A percentile compares a stretch with the other conserved stretches of the same genome.
phyloP scores from a whole-genome alignment of 2,113 vertebrate species.

The Shinisaurus crocodilurus region DNA sequence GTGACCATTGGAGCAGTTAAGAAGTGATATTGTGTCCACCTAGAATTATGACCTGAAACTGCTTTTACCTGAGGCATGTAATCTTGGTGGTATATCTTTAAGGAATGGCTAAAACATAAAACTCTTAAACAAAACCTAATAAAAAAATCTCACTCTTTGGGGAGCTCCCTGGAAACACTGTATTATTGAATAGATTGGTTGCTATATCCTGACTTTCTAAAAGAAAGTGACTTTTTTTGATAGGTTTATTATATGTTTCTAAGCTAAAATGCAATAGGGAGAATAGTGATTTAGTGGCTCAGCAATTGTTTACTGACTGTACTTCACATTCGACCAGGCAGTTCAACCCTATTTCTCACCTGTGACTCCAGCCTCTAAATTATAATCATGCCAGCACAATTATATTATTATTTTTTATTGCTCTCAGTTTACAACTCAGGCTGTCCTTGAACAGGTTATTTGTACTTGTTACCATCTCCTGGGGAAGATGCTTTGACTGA shows the following conservation, averaged over 20 bases:
- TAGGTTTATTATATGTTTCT: slow-evolving; percentile 72
- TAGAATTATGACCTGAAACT: not conserved
- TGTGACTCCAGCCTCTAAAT: slow-evolving; percentile 71
- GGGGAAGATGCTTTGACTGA: slow-evolving; percentile 70
- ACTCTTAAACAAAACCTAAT: slow-evolving; percentile 23
- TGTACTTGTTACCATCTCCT: slow-evolving; percentile 67
- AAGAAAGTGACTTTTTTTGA: slow-evolving; percentile 65
- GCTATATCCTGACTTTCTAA: slow-evolving; percentile 52
- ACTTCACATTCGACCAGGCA: slow-evolving; percentile 72
- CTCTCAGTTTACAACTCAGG: slow-evolving; percentile 70
- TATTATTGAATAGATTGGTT: slow-evolving; percentile 59
- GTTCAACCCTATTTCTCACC: slow-evolving; percentile 73
- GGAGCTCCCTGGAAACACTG: slow-evolving; percentile 38
- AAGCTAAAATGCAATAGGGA: slow-evolving; percentile 65
- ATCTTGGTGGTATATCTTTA: slow-evolving; percentile 7
- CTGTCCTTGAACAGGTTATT: slow-evolving; percentile 73
- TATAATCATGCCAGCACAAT: slow-evolving; percentile 70
- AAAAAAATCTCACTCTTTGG: slow-evolving; percentile 43
- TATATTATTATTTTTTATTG: slow-evolving; percentile 77
- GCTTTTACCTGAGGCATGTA: not conserved
- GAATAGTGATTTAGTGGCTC: slow-evolving; percentile 71
- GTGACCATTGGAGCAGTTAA: not conserved
- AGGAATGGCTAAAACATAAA: slow-evolving; percentile 30
- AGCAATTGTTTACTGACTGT: slow-evolving; percentile 64
- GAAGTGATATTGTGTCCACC: not conserved